Evolutionary conservation across 2,888 invertebrate species (phyloP).

Genomic region (Limenitis arthemis): DNA sequence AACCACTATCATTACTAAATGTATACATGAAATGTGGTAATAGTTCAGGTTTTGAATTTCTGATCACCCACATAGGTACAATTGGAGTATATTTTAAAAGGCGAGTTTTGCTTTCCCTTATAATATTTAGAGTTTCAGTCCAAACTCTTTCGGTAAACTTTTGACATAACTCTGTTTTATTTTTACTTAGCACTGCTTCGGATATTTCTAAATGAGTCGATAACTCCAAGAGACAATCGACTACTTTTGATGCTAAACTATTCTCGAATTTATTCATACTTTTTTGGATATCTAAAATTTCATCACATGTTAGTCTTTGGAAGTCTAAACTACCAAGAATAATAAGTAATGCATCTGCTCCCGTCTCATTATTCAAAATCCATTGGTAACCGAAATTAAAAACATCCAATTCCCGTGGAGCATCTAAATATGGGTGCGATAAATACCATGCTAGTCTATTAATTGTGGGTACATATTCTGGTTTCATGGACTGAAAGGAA

Average conservation of each 20-base stretch:
- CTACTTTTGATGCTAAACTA: conserved; percentile 43
- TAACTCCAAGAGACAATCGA: conserved; percentile 41
- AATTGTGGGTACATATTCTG: conserved; percentile 41
- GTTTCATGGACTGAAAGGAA: conserved; percentile 46
- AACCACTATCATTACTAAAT: conserved; percentile 37
- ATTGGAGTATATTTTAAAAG: conserved; percentile 35
- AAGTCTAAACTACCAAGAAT: conserved; percentile 52
- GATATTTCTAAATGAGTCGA: conserved; percentile 28
- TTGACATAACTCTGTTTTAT: conserved; percentile 33
- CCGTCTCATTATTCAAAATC: conserved; percentile 38
- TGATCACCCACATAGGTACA: conserved; percentile 42
- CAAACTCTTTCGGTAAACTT: conserved; percentile 47
- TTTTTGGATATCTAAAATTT: conserved; percentile 38
- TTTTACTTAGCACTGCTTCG: conserved; percentile 25
- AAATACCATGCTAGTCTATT: conserved; percentile 54
- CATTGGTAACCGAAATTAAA: conserved; percentile 57
- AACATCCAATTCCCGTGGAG: conserved; percentile 42
- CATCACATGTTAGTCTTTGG: conserved; percentile 32
- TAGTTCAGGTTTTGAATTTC: conserved; percentile 33
- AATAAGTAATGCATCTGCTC: conserved; percentile 46
- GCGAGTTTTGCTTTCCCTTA: conserved; percentile 38
- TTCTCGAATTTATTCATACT: conserved; percentile 34
- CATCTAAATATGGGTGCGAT: conserved; percentile 51
- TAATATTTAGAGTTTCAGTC: conserved; percentile 39
- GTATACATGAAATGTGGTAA: conserved; percentile 42